phyloP scores from a whole-genome alignment of 2,888 invertebrate species.

The Chymomyza fuscimana region DNA sequence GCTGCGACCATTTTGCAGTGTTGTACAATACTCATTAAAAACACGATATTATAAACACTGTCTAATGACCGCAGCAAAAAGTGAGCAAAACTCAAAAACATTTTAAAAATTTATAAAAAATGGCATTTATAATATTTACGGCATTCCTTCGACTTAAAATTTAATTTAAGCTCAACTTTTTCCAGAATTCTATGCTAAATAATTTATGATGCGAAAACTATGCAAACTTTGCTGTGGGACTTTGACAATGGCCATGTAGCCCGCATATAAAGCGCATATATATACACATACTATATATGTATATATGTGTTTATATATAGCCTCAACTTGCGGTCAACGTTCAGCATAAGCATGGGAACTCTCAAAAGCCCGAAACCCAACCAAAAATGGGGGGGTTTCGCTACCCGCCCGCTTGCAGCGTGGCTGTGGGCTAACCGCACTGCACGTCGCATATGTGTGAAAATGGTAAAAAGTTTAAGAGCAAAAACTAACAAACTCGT shows the following conservation, averaged over 20 bases:
- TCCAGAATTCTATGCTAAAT: background rate
- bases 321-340: background rate
- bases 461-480: slow-evolving; percentile 11
- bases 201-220: background rate
- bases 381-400: background rate
- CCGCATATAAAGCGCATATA: background rate
- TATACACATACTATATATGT: too few relatives aligned
- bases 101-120: background rate
- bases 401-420: background rate
- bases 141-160: background rate
- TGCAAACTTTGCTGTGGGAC: background rate
- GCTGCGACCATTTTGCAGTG: too few relatives aligned
- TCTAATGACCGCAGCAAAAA: too few relatives aligned
- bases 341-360: too few relatives aligned
- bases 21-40: too few relatives aligned
- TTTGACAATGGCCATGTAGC: background rate
- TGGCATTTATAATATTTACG: background rate
- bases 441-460: background rate
- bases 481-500: background rate
- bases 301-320: too few relatives aligned
- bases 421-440: background rate
- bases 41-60: too few relatives aligned
- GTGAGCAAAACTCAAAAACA: too few relatives aligned
- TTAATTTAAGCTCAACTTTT: background rate
- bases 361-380: background rate